Conservation (phyloP, 2,113 vertebrate genomes). For the Casuarius casuarius region DNA sequence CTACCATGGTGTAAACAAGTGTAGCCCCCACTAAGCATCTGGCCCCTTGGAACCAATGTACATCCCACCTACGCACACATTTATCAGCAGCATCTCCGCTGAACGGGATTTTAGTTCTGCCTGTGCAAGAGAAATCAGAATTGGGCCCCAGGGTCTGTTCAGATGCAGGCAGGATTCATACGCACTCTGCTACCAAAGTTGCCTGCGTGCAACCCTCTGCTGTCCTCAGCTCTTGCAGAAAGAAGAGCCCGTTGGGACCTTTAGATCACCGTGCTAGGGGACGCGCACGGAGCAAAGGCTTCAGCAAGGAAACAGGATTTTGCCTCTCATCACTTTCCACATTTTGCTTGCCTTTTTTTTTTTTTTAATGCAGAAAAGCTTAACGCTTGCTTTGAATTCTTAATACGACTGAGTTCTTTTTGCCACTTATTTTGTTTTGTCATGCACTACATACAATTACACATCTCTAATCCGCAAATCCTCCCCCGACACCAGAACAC, state of each 20-base stretch:
- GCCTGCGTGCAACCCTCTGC: background rate
- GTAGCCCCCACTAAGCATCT: background rate
- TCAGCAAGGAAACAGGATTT: background rate
- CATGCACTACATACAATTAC: constrained; percentile 70
- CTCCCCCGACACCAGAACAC: constrained; percentile 51
- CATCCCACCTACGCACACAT: background rate
- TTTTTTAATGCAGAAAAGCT: constrained; percentile 6
- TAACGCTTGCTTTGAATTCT: constrained; percentile 52
- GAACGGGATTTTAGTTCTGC: background rate
- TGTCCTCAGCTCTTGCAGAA: background rate
- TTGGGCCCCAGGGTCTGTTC: too few relatives aligned
- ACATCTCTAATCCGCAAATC: constrained; percentile 72
- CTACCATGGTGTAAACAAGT: background rate
- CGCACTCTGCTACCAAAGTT: background rate
- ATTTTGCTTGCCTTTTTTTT: background rate
- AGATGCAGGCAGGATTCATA: background rate
- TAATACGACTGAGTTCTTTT: constrained; percentile 57
- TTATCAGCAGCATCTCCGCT: background rate
- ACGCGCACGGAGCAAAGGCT: background rate
- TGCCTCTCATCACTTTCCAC: background rate
- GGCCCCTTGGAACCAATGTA: background rate
- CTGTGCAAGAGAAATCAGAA: background rate
- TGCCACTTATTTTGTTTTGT: constrained; percentile 73
- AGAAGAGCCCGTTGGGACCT: background rate
- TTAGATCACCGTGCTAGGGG: background rate